Evolutionary conservation across 2,888 invertebrate genomes (phyloP).

Genomic region (Amiota communis): DNA sequence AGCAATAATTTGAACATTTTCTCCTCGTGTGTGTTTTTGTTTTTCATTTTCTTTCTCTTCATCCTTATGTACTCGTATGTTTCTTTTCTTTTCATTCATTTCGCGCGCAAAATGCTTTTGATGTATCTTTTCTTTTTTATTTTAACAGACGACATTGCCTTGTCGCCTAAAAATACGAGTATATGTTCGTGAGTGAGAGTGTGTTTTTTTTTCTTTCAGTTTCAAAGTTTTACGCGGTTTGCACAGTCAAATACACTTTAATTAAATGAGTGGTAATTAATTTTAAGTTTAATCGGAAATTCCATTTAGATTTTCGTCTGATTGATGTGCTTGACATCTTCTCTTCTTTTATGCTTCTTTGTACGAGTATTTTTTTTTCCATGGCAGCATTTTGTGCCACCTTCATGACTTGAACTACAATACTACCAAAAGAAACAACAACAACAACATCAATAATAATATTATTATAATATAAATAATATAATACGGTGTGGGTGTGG

Average conservation of each 20-base stretch:
- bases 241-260: conserved; percentile 70
- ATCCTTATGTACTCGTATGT: no score
- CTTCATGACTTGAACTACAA: neutral
- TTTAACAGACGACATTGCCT: no score
- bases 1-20: neutral
- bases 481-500: neutral
- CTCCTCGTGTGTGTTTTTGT: conserved; percentile 7
- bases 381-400: conserved; percentile 4
- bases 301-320: conserved; percentile 70
- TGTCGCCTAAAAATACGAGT: neutral
- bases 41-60: conserved; percentile 16
- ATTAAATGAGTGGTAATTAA: conserved; percentile 73
- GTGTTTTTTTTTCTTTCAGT: conserved; percentile 30
- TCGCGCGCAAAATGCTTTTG: conserved; percentile 48
- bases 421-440: neutral
- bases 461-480: no score
- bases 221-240: conserved; percentile 43
- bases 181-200: conserved; percentile 32
- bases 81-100: conserved; percentile 22
- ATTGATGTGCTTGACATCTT: conserved; percentile 68
- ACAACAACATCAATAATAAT: neutral
- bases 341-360: conserved; percentile 23
- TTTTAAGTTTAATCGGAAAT: conserved; percentile 73
- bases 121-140: conserved; percentile 31
- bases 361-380: no score